phyloP scores from a whole-genome alignment of 2,888 invertebrate species.

The Octodonta nipae region DNA sequence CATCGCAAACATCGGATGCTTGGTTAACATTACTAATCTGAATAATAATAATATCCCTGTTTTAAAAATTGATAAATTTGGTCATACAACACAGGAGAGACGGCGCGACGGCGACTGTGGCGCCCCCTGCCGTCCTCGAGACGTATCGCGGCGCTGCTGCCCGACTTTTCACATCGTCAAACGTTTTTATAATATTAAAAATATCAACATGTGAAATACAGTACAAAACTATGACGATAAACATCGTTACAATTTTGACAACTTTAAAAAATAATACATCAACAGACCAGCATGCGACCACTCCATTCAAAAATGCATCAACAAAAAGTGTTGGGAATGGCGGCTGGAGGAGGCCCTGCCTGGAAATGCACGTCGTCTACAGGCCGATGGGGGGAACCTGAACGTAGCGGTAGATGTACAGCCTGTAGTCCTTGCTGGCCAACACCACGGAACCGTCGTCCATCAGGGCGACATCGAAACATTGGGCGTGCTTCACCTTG shows the following conservation, averaged over 20 bases:
- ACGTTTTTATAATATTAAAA: conserved; percentile 34
- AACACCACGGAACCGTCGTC: conserved; percentile 97
- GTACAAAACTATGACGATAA: conserved; percentile 27
- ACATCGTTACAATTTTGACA: conserved; percentile 24
- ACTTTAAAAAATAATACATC: conserved; percentile 6
- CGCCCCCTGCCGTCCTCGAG: conserved; percentile 3
- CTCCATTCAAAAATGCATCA: conserved; percentile 36
- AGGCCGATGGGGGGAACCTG: conserved; percentile 81
- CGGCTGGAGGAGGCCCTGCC: conserved; percentile 31
- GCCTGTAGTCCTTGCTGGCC: conserved; percentile 97
- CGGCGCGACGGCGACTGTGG: conserved; percentile 12
- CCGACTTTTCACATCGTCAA: conserved; percentile 23
- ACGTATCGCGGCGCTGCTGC: background rate
- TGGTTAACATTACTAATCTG: conserved; percentile 32
- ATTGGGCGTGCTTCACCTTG: conserved; percentile 99
- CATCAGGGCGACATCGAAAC: conserved; percentile 98
- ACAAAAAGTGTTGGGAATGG: conserved; percentile 36
- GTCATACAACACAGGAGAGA: conserved; percentile 28
- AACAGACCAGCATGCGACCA: conserved; percentile 33
- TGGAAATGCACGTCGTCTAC: no score
- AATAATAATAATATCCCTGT: conserved; percentile 29
- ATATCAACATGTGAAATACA: conserved; percentile 33
- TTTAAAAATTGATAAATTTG: conserved; percentile 32
- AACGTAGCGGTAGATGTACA: conserved; percentile 98
- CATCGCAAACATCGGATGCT: conserved; percentile 28